Conservation (phyloP, 2,888 invertebrate genomes). For the Lochmaea crataegi region DNA sequence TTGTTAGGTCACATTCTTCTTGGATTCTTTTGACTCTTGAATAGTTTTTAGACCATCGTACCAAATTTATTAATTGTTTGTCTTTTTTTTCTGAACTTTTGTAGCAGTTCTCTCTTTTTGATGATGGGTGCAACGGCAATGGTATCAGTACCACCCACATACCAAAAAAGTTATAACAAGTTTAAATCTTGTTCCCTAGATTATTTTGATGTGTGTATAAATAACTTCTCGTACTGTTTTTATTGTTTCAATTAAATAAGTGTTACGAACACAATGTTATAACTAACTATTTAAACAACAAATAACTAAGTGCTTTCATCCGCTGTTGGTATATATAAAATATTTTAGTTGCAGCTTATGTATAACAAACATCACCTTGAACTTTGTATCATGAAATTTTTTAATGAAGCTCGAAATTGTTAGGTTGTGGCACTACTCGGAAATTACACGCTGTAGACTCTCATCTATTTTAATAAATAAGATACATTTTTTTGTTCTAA, state of each 20-base stretch:
- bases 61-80: too few species aligned
- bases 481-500: not conserved
- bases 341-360: not conserved
- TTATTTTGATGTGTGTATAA: too few species aligned
- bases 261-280: not conserved
- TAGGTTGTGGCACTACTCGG: not conserved
- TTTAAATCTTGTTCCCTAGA: too few species aligned
- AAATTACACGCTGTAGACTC: not conserved
- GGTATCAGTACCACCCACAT: too few species aligned
- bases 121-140: too few species aligned
- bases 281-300: not conserved
- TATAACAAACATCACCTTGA: not conserved
- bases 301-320: not conserved
- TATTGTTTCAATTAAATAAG: not conserved
- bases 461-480: not conserved
- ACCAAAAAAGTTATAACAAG: too few species aligned
- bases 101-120: too few species aligned
- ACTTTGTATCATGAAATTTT: not conserved
- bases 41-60: too few species aligned
- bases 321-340: not conserved
- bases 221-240: not conserved
- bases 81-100: too few species aligned
- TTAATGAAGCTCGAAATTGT: not conserved
- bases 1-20: too few species aligned
- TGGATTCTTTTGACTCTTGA: too few species aligned